Evolutionary conservation across 1,140 invertebrate species (phyloP).

Genomic region (Drosophila insularis): DNA sequence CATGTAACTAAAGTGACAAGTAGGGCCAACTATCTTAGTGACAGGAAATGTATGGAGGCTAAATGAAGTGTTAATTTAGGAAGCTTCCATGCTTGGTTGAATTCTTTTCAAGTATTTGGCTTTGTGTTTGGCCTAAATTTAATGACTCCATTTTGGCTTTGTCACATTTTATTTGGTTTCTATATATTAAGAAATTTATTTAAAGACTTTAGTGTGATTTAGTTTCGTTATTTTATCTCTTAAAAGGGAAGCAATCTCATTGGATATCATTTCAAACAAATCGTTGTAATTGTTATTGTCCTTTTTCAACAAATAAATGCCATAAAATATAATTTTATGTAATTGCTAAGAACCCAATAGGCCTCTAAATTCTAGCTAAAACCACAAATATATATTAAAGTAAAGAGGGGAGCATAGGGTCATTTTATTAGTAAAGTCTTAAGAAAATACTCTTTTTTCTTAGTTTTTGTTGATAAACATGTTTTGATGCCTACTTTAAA

Average conservation of each 20-base stretch:
- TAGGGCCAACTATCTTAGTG: background rate
- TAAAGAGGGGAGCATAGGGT: background rate
- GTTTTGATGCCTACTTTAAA: no score
- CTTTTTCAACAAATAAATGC: background rate
- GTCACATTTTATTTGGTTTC: no score
- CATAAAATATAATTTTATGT: background rate
- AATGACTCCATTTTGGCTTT: no score
- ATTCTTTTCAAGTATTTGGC: background rate
- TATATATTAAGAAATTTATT: no score
- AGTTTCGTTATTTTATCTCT: no score
- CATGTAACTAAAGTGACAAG: background rate
- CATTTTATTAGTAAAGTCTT: background rate
- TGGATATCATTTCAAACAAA: background rate
- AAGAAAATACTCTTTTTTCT: no score
- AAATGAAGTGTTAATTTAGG: background rate
- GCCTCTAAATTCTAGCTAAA: background rate
- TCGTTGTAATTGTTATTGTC: background rate
- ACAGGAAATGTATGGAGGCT: background rate
- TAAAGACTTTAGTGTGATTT: no score
- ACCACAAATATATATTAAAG: background rate
- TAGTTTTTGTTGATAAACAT: no score
- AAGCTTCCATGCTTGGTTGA: background rate
- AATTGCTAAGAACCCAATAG: background rate
- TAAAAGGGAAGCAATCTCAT: no score
- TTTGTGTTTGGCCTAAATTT: no score